Base-by-base conservation (phyloP, 2,888 invertebrate species). In the Formica aserva region DNA sequence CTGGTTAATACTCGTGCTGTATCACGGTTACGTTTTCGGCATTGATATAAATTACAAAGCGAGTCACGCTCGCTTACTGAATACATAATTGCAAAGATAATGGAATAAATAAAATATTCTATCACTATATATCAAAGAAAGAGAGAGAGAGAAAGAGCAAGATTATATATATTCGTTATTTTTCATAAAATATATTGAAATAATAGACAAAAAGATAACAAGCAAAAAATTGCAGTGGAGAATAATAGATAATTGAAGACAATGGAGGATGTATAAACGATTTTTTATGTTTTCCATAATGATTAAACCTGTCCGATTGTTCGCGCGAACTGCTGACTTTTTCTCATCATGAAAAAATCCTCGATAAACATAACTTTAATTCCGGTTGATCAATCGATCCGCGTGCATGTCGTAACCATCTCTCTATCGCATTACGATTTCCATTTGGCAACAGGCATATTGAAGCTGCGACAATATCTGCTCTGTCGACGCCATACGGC, bases 31-130 rank as follows among this genome's bases (percentile, higher is more conserved):
- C 69, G 3, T 77, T 77, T 77, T 77, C 57, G 41, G 38, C 77
- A 67, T 55, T 57, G 38, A 77, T 38, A 77, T 55, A 29, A 77
- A 69, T 77, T 55, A 22, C 69, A 32, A 32, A 76, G 62, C 32
- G 32, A 45, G 45, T 48, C 45, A n/a, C 55, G 77, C 55, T 41
- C n/a, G 52, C 69, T 6, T 5, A 38, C 41, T 22, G 35, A 22
- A 60, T 38, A 71, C 9, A 57, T 72, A 60, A 72, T 69, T 41
- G 29, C 77, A 22, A 13, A 41, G 11, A 55, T 57, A 69, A 77
- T 48, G 15, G 52, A 77, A 41, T 69, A 69, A 77, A 69, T 35
- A 66, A 32, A 67, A 77, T 77, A 45, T 69, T 69, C n/a, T 26
- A 76, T 67, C 41, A 29, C n/a, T 63, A 26, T 26, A 26, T 26